A percentile compares a stretch with the other conserved stretches of the same genome.
Evolutionary conservation across 2,797 vertebrate species (phyloP).

Genomic region (Dendrocincla fuliginosa): DNA sequence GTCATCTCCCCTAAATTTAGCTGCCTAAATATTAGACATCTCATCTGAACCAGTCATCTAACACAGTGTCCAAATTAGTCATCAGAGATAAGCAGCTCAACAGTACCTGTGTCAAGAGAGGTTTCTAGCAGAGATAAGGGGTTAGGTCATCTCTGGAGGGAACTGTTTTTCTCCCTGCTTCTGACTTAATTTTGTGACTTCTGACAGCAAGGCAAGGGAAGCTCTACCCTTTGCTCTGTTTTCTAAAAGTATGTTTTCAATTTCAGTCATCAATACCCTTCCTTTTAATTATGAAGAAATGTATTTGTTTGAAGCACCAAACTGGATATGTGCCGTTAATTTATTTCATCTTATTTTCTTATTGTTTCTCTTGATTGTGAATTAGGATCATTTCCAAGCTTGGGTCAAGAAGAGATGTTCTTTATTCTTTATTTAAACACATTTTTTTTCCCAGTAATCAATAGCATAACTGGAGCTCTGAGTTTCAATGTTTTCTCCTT

Average conservation of each 20-base stretch:
- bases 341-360: background rate
- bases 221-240: background rate
- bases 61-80: background rate
- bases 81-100: constrained; percentile 42
- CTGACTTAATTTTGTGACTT: background rate
- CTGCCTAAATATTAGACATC: constrained; percentile 2
- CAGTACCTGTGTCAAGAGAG: background rate
- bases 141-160: background rate
- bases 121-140: background rate
- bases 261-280: background rate
- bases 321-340: background rate
- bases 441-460: constrained; percentile 32
- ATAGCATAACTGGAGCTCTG: constrained; percentile 27
- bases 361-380: constrained; percentile 8
- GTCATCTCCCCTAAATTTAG: constrained; percentile 44
- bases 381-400: constrained; percentile 19
- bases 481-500: constrained; percentile 61
- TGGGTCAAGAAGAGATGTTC: background rate
- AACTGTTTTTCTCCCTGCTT: background rate
- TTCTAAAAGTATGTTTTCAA: constrained; percentile 4
- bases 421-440: constrained; percentile 51
- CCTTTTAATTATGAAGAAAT: background rate
- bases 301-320: background rate
- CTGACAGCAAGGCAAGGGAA: background rate
- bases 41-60: constrained; percentile 5